Evolutionary conservation across 2,888 invertebrate genomes (phyloP).

Genomic region (Machimus atricapillus): DNA sequence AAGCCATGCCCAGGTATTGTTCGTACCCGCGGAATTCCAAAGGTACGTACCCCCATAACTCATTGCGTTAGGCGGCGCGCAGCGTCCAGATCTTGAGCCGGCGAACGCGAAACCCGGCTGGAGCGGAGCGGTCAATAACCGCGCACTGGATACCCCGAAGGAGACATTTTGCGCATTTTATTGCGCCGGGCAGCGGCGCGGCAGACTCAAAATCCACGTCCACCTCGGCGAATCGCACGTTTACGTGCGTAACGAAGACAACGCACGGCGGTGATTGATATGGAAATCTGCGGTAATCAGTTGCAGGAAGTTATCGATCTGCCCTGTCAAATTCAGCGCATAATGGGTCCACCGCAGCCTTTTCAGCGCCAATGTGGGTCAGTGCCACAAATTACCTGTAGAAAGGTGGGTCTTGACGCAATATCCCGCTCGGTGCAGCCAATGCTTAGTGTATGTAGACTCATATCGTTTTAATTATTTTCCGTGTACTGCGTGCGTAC

Average conservation of each 20-base stretch:
- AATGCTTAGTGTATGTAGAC: too few relatives aligned
- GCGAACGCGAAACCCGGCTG: neutral
- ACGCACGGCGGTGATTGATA: neutral
- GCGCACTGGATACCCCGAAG: conserved; percentile 18
- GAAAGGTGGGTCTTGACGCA: neutral
- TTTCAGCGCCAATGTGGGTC: neutral
- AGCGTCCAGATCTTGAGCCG: neutral
- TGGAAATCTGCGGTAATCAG: conserved; percentile 16
- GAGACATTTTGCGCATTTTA: conserved; percentile 16
- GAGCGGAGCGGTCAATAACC: conserved; percentile 26
- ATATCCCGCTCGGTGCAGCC: neutral
- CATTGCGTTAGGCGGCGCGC: neutral
- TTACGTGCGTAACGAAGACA: neutral
- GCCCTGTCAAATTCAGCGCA: neutral
- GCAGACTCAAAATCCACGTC: neutral
- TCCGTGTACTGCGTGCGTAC: too few relatives aligned
- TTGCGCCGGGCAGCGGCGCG: neutral
- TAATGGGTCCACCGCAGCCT: neutral
- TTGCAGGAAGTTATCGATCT: conserved; percentile 30
- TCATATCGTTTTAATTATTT: too few relatives aligned
- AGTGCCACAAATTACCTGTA: neutral
- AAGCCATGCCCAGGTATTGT: conserved; percentile 9
- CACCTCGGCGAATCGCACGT: neutral
- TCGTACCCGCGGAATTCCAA: conserved; percentile 2
- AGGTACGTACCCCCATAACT: conserved; percentile 14